Percentiles rank a stretch among this genome's conserved stretches.
These are phyloP conservation scores for Lypha dubia DNA, from an alignment of 2,888 invertebrate genomes.

Conservation along the genomic window DNA sequence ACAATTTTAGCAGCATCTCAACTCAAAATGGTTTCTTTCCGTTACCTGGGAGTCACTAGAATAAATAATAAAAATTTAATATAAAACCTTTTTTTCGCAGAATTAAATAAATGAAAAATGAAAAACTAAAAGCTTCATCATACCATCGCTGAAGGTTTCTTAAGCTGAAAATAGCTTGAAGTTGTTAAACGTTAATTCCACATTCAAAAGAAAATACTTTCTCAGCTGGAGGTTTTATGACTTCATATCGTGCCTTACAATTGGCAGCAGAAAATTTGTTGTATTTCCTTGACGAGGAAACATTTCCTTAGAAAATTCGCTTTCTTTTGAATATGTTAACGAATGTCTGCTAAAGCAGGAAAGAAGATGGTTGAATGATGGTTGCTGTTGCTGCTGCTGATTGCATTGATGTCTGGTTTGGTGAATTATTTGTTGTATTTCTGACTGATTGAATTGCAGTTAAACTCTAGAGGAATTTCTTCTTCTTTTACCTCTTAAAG, in stretches of 20 bases:
- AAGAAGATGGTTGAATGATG: not conserved
- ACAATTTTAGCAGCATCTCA: not conserved
- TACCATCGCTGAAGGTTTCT: not conserved
- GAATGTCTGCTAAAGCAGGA: not conserved
- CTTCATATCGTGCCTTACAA: not conserved
- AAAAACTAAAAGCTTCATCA: not conserved
- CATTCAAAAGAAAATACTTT: not conserved
- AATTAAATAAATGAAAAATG: not conserved
- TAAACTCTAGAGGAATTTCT: not conserved
- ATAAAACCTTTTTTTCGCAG: not conserved
- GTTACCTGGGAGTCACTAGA: not conserved
- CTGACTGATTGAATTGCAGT: not conserved
- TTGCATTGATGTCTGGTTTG: not conserved
- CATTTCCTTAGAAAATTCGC: not conserved
- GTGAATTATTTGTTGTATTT: not conserved
- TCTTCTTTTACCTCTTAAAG: not conserved
- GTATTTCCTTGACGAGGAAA: not conserved
- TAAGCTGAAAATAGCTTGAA: not conserved
- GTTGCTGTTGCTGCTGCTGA: too few species aligned
- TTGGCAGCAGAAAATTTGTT: conserved; percentile 32
- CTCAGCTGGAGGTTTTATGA: not conserved
- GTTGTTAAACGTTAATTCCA: not conserved
- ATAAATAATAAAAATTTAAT: not conserved
- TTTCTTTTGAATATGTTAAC: conserved; percentile 4
- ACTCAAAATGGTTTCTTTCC: not conserved